phyloP scores from a whole-genome alignment of 2,888 invertebrate genomes.

The Heliconius cydno region DNA sequence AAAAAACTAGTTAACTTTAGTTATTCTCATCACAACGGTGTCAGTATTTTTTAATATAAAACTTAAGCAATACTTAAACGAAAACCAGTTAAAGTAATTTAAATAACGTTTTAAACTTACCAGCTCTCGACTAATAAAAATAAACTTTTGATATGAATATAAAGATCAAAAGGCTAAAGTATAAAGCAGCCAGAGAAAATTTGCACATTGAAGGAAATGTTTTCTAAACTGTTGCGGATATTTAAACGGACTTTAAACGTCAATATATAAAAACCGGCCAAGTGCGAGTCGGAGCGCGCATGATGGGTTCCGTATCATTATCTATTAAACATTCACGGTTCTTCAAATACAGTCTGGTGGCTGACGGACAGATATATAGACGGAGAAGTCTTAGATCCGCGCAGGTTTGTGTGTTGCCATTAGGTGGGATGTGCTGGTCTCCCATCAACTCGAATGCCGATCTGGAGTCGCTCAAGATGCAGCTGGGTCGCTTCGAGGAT shows the following conservation, averaged over 20 bases:
- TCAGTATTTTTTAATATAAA: background rate
- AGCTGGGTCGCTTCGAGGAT: too few species aligned
- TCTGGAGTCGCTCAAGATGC: too few species aligned
- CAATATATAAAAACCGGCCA: background rate
- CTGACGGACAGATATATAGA: too few species aligned
- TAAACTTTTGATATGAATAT: slow-evolving; percentile 4
- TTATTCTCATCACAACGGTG: background rate
- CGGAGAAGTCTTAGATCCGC: too few species aligned
- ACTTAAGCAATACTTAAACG: background rate
- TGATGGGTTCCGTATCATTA: too few species aligned
- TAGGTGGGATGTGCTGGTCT: too few species aligned
- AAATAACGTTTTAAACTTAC: slow-evolving; percentile 18
- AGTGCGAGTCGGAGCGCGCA: too few species aligned
- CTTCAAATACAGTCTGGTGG: too few species aligned
- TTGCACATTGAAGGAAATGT: slow-evolving; percentile 9
- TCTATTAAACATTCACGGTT: too few species aligned
- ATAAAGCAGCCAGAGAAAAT: background rate
- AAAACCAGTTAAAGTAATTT: slow-evolving; percentile 12
- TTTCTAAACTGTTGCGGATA: background rate
- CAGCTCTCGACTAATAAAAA: slow-evolving; percentile 20
- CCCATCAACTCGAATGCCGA: too few species aligned
- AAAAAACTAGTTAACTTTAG: too few species aligned
- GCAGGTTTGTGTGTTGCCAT: too few species aligned
- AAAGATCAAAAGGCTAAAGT: slow-evolving; percentile 20
- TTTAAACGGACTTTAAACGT: background rate